These are phyloP conservation scores for Odocoileus hemionus DNA, from an alignment of 2,113 vertebrate species.

Conservation along the genomic window DNA sequence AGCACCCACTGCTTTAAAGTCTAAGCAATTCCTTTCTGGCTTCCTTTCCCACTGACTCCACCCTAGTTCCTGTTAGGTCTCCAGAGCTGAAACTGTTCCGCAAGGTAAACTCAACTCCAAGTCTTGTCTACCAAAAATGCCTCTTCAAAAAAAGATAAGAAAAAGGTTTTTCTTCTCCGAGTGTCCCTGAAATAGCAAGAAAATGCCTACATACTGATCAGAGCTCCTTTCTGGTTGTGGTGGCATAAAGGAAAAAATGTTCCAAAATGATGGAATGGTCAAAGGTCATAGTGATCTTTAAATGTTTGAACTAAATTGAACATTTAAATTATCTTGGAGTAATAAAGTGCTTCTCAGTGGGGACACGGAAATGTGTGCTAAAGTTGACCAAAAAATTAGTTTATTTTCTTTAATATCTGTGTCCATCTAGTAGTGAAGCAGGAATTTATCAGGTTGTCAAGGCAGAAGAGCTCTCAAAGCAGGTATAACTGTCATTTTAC, in stretches of 20 bases:
- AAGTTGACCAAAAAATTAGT: constrained; percentile 19
- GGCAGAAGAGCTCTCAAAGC: background rate
- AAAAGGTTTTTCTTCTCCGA: background rate
- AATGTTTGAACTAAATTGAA: background rate
- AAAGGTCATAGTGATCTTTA: background rate
- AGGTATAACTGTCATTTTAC: background rate
- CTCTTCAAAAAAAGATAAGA: background rate
- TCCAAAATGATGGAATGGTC: background rate
- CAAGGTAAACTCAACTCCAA: background rate
- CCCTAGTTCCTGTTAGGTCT: constrained; percentile 45
- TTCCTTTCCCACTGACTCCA: constrained; percentile 50
- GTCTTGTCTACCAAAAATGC: constrained; percentile 14
- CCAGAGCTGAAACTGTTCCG: constrained; percentile 9
- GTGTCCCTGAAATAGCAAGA: background rate
- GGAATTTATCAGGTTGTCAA: background rate
- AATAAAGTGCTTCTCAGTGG: background rate
- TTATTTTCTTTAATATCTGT: background rate
- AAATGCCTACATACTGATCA: background rate
- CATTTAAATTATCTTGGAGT: background rate
- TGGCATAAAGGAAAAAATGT: background rate
- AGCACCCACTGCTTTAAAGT: background rate
- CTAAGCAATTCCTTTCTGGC: background rate
- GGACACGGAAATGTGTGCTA: background rate
- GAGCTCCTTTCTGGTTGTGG: background rate
- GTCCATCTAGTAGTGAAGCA: background rate